A percentile compares a stretch with the other conserved stretches of the same genome.
phyloP scores from a whole-genome alignment of 2,888 invertebrate species.

The Drosophila paucipuncta region DNA sequence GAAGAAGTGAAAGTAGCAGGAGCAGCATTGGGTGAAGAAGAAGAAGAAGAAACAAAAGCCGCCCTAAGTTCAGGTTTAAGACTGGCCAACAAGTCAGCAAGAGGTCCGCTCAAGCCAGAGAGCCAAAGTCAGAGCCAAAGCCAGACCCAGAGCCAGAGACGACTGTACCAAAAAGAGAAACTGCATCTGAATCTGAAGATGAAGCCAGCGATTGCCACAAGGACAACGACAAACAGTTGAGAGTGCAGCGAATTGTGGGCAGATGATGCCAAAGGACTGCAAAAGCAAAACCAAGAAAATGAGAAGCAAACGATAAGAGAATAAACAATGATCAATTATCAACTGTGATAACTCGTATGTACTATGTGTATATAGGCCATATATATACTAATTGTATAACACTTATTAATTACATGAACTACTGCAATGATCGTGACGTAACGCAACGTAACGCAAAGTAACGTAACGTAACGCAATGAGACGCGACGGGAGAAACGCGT shows the following conservation, averaged over 20 bases:
- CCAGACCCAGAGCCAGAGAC: constrained; percentile 38
- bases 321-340: constrained; percentile 51
- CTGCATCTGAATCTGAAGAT: constrained; percentile 36
- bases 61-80: constrained; percentile 42
- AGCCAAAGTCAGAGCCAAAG: constrained; percentile 18
- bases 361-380: constrained; percentile 73
- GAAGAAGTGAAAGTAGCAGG: constrained; percentile 17
- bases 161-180: constrained; percentile 39
- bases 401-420: constrained; percentile 67
- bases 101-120: constrained; percentile 23
- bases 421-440: constrained; percentile 53
- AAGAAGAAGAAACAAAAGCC: constrained; percentile 30
- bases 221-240: constrained; percentile 61
- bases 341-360: constrained; percentile 77
- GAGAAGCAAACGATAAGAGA: constrained; percentile 8
- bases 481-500: constrained; percentile 38
- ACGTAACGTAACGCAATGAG: constrained; percentile 33
- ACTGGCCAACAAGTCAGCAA: constrained; percentile 23
- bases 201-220: constrained; percentile 29
- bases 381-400: constrained; percentile 73
- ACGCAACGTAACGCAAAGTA: background rate
- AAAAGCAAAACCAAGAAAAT: constrained; percentile 41
- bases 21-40: background rate
- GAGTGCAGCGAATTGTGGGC: constrained; percentile 65
- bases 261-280: constrained; percentile 44